Evolutionary conservation across 2,797 vertebrate genomes (phyloP), one percentile per base, ranked within the genome.

Genomic region (Anguilla obscura): DNA sequence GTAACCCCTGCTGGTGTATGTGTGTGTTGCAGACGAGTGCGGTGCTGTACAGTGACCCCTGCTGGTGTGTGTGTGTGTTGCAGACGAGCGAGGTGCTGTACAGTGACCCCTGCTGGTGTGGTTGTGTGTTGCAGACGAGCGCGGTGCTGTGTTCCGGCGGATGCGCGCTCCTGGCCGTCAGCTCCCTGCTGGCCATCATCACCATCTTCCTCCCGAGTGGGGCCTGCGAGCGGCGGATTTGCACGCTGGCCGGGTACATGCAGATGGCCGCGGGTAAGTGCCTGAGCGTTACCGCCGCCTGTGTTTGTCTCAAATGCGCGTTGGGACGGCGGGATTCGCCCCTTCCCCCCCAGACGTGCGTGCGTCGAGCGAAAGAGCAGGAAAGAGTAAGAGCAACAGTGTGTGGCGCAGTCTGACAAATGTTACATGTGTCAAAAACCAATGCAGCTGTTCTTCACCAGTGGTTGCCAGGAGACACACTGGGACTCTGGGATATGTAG

Each of bases 221-320:
- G 93, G 94, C 95, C 91, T 98, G 97, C 24, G 98, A 98, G 95
- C 94, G 96, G 91, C 93, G 96, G 94, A 91, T 97, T 92, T 99
- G 98, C 95, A 97, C 97, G 87, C 95, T 99, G 94, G 97, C 98
- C 14, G 97, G 97, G 88, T 98, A 98, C 96, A 97, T 98, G 96
- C 98, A 99, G 96, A 97, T 97, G 93, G 97, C 98, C 48, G 94
- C 98, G 94, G 98, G 98, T 98, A 86, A 93, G 97, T 94, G 83
- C 71, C 0, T 0, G 2, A 5, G 52, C 84, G 5, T 14, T 16
- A 14, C 24, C 58, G 27, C 60, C 2, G 12, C 27, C 18, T 27
- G 33, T 45, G 27, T 74, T 33, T 33, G 21, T 9, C 1, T 69
- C 14, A 14, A 4, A 16, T 0, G 10, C 24, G 18, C 2, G 50